Evolutionary conservation across 2,888 invertebrate species (phyloP).

Genomic region (Dinocampus coccinellae): DNA sequence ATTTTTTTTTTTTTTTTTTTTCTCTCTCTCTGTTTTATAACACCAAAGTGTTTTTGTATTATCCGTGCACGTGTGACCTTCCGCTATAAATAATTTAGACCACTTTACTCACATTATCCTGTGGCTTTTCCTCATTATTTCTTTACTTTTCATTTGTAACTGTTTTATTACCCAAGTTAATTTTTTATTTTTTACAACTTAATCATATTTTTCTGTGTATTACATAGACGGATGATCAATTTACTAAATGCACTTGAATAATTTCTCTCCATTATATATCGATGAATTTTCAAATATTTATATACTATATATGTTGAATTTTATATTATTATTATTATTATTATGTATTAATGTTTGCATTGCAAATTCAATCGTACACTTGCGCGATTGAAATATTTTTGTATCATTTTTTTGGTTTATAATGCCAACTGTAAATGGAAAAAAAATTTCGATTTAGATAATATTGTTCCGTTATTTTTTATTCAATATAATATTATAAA

Average conservation of each 20-base stretch:
- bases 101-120: slow-evolving; percentile 30
- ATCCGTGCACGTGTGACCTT: neutral
- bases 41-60: neutral
- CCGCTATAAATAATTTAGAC: slow-evolving; percentile 51
- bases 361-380: slow-evolving; percentile 24
- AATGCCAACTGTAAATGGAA: no score
- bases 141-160: neutral
- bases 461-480: no score
- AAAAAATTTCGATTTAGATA: no score
- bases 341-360: neutral
- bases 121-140: neutral
- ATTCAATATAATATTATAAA: no score
- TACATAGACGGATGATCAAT: no score
- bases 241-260: neutral
- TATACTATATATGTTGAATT: neutral
- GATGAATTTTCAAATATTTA: neutral
- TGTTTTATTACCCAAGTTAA: neutral
- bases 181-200: no score
- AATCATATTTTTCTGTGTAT: no score
- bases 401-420: no score
- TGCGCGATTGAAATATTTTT: slow-evolving; percentile 20
- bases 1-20: neutral
- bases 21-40: neutral
- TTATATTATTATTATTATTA: neutral
- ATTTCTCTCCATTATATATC: neutral